A percentile compares a stretch with the other conserved stretches of the same genome.
Evolutionary conservation across 2,797 vertebrate genomes (phyloP).

Genomic region (Gymnodraco acuticeps): DNA sequence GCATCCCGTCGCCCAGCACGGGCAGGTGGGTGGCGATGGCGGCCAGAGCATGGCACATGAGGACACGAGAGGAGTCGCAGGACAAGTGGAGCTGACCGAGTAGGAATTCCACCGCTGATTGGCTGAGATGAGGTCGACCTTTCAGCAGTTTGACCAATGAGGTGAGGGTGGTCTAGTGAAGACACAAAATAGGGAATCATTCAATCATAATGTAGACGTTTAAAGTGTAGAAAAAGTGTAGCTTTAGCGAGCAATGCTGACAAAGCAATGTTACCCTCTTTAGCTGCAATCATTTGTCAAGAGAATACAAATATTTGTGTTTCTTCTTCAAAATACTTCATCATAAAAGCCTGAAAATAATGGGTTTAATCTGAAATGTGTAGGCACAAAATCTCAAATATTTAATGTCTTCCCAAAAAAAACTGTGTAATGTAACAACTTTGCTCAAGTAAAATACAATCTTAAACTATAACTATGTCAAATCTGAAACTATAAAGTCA

Average conservation of each 20-base stretch:
- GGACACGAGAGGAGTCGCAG: slow-evolving; percentile 89
- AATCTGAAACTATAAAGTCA: background rate
- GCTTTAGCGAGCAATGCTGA: no score
- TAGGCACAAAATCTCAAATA: no score
- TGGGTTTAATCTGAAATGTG: no score
- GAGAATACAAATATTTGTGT: no score
- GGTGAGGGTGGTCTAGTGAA: slow-evolving; percentile 88
- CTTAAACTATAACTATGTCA: background rate
- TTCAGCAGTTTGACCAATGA: slow-evolving; percentile 94
- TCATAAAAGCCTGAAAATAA: no score
- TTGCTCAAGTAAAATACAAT: background rate
- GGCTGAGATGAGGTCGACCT: slow-evolving; percentile 92
- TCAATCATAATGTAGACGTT: background rate
- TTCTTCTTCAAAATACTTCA: no score
- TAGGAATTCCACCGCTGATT: slow-evolving; percentile 93
- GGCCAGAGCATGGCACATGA: slow-evolving; percentile 94
- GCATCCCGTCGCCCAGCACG: slow-evolving; percentile 94
- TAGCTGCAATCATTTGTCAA: no score
- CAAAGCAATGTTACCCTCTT: no score
- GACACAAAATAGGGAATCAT: background rate
- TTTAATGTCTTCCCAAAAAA: no score
- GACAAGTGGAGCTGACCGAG: slow-evolving; percentile 92
- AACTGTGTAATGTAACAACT: background rate
- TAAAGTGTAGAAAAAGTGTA: background rate
- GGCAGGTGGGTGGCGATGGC: slow-evolving; percentile 96